Evolutionary conservation across 2,113 vertebrate species (phyloP), one percentile per base, ranked within the genome.

Genomic region (Corythaeola cristata): DNA sequence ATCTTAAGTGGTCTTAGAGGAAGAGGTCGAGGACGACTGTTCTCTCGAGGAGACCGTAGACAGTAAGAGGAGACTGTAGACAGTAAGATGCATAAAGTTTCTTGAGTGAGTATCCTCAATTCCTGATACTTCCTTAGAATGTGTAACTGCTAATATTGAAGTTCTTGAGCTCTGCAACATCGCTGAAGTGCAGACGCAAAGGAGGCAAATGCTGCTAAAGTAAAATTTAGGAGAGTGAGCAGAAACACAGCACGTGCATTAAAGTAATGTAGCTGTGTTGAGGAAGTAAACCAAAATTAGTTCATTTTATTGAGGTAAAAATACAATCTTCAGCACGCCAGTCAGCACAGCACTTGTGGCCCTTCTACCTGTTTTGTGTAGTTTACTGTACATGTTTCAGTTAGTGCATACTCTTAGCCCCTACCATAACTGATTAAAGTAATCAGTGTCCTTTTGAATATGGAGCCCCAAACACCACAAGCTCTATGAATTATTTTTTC

Each of bases 1-100:
- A 94, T 78, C 60, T 68, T 44, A 95, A 76, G 53, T 89, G 80
- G 74, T 89, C 80, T 22, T 53, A 60, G 81, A 94, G 77, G 81
- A 94, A 63, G 47, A 93, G 66, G 60, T n/a, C 44, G 66, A 96
- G 39, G 12, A 85, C 0, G 1, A 23, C n/a, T 66, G 6, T 60
- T 81, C 52, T 84, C 44, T 47, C 73, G 64, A 76, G 41, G 26
- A 93, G 66, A 15, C 12, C 88, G 66, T 53, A 87, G 33, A 52
- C 24, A 50, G 30, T 52, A 23, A 59, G 69, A 41, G 41, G 26
- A 93, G 66, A 15, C 12, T 89, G 66, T 53, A 87, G 33, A 47
- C 24, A 50, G 30, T 52, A 23, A 60, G 69, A 41, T 37, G 17
- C 7, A 5, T 44, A 24, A 39, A n/a, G 24, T 39, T 82, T 85